Base-by-base conservation (phyloP, 2,888 invertebrate species). In the Tetragonisca angustula region DNA sequence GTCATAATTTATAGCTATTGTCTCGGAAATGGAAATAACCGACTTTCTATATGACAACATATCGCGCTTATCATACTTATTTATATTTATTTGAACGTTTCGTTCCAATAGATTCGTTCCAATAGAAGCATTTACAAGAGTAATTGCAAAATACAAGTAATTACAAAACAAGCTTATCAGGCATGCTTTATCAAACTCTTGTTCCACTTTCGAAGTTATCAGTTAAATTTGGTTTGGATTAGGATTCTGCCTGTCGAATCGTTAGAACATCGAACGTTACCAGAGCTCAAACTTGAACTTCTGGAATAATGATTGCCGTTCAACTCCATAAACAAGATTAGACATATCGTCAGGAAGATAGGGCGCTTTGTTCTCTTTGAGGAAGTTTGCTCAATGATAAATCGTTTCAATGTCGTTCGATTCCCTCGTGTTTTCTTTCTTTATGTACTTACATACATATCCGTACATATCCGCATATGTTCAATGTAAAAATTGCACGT, bases 321-420 rank as follows among this genome's bases (percentile, higher is more conserved):
- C 11, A 86, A 81, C 82, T 71, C 75, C 79, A 86, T 83, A 86
- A 86, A 85, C 86, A 85, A 86, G 86, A 86, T 86, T 86, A 82
- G 50, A 27, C 75, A 69, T 86, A 86, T 86, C 86, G 13, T 0
- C 24, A 15, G 19, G 15, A 50, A 65, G 85, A 85, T 85, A 85
- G 69, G 56, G 11, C 70, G 71, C 76, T 81, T 81, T 81, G 79
- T 81, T 81, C 84, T 65, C 65, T 85, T 85, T 78, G 84, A 86
- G 85, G 85, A 86, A 86, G 85, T 86, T 77, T 73, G 62, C 54
- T 21, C 56, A 49, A 50, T 59, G 73, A 79, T 70, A 69, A 73
- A 73, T 17, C 15, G 72, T 85, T 81, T 84, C 85, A 85, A 84
- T 84, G 85, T 78, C 81, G 81, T 78, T 43, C 4, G 56, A 78